Base-by-base conservation (phyloP, 2,888 invertebrate species). In the Belgica antarctica region DNA sequence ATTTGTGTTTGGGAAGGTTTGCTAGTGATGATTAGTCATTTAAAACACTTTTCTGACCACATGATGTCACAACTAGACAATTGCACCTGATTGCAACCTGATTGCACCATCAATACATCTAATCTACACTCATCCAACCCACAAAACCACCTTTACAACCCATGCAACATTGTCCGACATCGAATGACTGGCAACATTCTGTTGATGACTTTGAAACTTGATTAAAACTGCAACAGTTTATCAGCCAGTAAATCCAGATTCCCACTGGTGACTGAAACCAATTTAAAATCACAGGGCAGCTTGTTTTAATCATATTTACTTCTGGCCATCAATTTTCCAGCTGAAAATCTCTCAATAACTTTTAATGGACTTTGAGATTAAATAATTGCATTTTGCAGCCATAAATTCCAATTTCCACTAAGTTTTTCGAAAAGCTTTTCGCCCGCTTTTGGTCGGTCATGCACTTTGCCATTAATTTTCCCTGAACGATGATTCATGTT, bases 361-460 rank as follows among this genome's bases (percentile, higher is more conserved):
- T 63, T 46, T 65, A 65, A 65, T 47, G 25, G 25, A 65, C 10
- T 46, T 65, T 27, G 25, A 22, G 65, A 65, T 46, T 46, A 65
- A 65, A 65, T 47, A 65, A 65, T 47, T 65, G 46, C 65, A 65
- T 65, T 65, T 65, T 47, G 15, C 63, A 63, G 19, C 36, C n/a
- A 63, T 63, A 63, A 63, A 63, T 63, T 63, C 24, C 63, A 63
- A 63, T 63, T 63, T 41, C 52, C 2, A 52, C 7, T 52, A 52
- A 52, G 7, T 17, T 22, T 52, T 52, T n/a, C n/a, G n/a, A 52
- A 52, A 52, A 52, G 52, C 52, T 52, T 59, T 17, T 59, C 19
- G n/a, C n/a, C 25, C n/a, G 25, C 27, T 41, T 15, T 15, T 41
- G 41, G 41, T 41, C 41, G 15, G 41, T 41, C 34, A 12, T 41